Conservation (phyloP, 2,797 vertebrate species). For the Clarias pachynema region DNA sequence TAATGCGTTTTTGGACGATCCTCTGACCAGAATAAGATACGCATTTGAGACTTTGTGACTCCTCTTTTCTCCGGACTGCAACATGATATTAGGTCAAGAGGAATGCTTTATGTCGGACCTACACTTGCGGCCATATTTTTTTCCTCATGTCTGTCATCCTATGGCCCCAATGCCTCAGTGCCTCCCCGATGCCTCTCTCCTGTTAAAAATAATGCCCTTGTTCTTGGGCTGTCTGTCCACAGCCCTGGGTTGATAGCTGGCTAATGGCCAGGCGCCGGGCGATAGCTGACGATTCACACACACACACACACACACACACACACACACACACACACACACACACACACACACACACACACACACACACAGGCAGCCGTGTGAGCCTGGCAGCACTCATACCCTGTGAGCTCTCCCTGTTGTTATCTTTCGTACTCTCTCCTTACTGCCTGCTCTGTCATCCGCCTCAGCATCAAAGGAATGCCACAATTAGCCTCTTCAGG, state of each 20-base stretch:
- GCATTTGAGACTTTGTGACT: neutral
- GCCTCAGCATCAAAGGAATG: conserved; percentile 43
- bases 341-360: too few relatives aligned
- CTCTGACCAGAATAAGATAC: conserved; percentile 1
- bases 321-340: conserved; percentile 35
- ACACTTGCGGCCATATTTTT: neutral
- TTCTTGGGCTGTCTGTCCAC: conserved; percentile 45
- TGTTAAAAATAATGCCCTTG: conserved; percentile 54
- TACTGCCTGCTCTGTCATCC: conserved; percentile 47
- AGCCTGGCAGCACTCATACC: conserved; percentile 36
- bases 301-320: too few relatives aligned
- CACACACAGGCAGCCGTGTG: conserved; percentile 20
- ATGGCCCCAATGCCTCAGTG: conserved; percentile 27
- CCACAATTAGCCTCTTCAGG: conserved; percentile 60
- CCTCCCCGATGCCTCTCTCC: conserved; percentile 26
- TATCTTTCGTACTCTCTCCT: conserved; percentile 42
- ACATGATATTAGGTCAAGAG: conserved; percentile 33
- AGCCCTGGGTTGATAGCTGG: conserved; percentile 40
- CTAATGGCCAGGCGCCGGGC: conserved; percentile 46
- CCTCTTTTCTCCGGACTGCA: conserved; percentile 19
- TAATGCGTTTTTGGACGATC: conserved; percentile 19
- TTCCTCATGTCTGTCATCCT: conserved; percentile 8
- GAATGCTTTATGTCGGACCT: conserved; percentile 36
- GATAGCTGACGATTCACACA: conserved; percentile 39
- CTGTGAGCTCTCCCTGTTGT: conserved; percentile 38